These are phyloP conservation scores for Punctoribates punctum DNA, from an alignment of 2,888 invertebrate genomes.

Conservation along the genomic window DNA sequence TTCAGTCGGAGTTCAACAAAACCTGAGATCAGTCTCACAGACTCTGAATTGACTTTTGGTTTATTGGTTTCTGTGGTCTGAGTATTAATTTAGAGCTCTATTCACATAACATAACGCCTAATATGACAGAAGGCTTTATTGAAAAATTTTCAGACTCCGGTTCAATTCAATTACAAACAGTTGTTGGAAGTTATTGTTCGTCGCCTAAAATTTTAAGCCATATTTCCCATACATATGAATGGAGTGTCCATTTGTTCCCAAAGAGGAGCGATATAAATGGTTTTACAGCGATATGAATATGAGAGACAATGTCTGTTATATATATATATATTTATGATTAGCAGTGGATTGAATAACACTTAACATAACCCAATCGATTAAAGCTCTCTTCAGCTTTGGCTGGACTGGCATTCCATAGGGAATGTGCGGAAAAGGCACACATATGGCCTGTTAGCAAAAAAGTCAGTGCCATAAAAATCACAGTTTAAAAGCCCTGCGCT, in stretches of 20 bases:
- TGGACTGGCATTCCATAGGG: background rate
- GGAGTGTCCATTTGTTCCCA: background rate
- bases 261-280: background rate
- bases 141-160: background rate
- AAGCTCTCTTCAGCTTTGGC: background rate
- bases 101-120: background rate
- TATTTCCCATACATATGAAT: background rate
- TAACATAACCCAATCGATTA: slow-evolving; percentile 7
- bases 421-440: background rate
- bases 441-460: background rate
- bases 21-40: background rate
- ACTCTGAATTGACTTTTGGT: background rate
- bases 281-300: background rate
- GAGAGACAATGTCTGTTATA: background rate
- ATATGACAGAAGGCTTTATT: slow-evolving; percentile 17
- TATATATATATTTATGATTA: background rate
- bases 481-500: background rate
- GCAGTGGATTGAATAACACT: slow-evolving; percentile 11
- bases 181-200: background rate
- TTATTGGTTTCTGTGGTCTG: background rate
- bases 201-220: background rate
- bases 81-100: background rate
- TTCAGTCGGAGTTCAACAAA: background rate
- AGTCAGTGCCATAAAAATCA: background rate
- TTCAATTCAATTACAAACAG: slow-evolving; percentile 6